Conservation (phyloP, 1,140 invertebrate species). For the Solenopsis fugax region DNA sequence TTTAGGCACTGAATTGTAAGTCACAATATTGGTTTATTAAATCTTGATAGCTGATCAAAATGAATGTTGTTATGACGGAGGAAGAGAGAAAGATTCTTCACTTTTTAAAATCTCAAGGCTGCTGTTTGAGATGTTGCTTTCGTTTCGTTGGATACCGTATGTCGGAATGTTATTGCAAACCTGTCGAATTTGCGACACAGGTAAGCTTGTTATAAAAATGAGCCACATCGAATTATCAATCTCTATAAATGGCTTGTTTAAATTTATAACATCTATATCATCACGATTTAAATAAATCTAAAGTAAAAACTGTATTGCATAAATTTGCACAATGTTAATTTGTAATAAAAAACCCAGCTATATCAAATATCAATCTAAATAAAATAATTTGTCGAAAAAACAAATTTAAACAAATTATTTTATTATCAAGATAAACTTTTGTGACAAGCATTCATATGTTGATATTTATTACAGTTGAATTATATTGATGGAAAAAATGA, state of each 20-base stretch:
- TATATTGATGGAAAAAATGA: conserved; percentile 72
- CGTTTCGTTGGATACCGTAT: conserved; percentile 85
- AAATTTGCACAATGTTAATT: not conserved
- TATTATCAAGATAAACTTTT: not conserved
- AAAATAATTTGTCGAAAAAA: not conserved
- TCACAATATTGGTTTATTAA: not conserved
- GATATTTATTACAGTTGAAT: conserved; percentile 75
- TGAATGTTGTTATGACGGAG: conserved; percentile 56
- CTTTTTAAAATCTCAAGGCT: conserved; percentile 83
- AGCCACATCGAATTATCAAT: not conserved
- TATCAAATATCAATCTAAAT: not conserved
- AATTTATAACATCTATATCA: not conserved
- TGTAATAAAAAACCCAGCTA: not conserved
- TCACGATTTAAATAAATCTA: not conserved
- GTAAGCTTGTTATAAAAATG: conserved; percentile 75
- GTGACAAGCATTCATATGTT: not conserved
- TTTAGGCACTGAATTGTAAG: not conserved
- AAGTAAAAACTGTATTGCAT: conserved; percentile 15
- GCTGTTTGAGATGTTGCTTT: conserved; percentile 87
- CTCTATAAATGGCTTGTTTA: not conserved
- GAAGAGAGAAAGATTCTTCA: conserved; percentile 80
- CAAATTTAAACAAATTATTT: conserved; percentile 2
- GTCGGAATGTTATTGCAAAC: conserved; percentile 84
- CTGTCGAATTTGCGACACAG: conserved; percentile 80
- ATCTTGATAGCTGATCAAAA: conserved; percentile 1